These are phyloP conservation scores for Chromoteleia sp. DNA, from an alignment of 2,888 invertebrate species.

Conservation along the genomic window DNA sequence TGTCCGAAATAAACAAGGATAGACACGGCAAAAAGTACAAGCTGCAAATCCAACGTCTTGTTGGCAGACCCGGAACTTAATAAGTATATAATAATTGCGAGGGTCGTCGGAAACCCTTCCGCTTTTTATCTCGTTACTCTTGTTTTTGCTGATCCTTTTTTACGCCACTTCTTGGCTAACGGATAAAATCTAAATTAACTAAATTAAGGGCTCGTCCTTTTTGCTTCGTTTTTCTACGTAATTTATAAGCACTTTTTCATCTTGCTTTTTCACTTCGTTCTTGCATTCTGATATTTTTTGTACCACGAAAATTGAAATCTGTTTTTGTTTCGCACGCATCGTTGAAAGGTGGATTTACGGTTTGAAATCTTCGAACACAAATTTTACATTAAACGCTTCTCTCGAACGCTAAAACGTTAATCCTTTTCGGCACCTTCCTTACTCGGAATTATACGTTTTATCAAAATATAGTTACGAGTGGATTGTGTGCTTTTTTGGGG, in stretches of 20 bases:
- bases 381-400: slow-evolving; percentile 75
- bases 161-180: slow-evolving; percentile 77
- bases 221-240: slow-evolving; percentile 79
- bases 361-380: slow-evolving; percentile 82
- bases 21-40: slow-evolving; percentile 64
- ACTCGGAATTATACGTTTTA: slow-evolving; percentile 71
- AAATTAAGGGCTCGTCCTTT: slow-evolving; percentile 83
- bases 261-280: slow-evolving; percentile 44
- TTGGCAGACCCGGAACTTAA: slow-evolving; percentile 79
- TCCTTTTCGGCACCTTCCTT: no score
- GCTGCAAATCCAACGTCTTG: slow-evolving; percentile 76
- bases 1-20: slow-evolving; percentile 67
- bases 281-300: slow-evolving; percentile 44
- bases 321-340: slow-evolving; percentile 73
- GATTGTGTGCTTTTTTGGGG: slow-evolving; percentile 5
- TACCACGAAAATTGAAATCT: slow-evolving; percentile 49
- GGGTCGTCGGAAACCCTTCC: slow-evolving; percentile 69
- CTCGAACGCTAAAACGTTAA: slow-evolving; percentile 10
- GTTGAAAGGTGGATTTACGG: slow-evolving; percentile 84
- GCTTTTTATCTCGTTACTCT: slow-evolving; percentile 64
- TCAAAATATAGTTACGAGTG: not conserved
- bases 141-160: slow-evolving; percentile 51
- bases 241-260: slow-evolving; percentile 81
- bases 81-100: slow-evolving; percentile 84
- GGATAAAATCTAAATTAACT: slow-evolving; percentile 85